These are phyloP conservation scores for Clarias pachynema DNA, from an alignment of 2,797 vertebrate genomes.

Conservation along the genomic window DNA sequence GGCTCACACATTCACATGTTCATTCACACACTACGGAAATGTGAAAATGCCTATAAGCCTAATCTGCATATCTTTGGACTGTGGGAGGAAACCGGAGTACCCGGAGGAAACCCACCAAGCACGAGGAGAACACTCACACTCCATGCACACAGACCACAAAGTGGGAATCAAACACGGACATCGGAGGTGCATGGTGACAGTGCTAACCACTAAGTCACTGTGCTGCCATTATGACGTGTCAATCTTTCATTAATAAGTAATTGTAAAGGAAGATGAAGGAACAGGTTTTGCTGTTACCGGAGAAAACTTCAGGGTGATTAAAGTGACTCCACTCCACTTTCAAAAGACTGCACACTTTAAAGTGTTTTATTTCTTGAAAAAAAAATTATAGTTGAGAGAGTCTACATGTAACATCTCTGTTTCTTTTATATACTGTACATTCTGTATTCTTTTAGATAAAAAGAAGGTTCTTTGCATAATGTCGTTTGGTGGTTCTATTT, in stretches of 20 bases:
- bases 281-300: not conserved
- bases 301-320: not conserved
- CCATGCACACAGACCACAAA: too few species aligned
- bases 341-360: not conserved
- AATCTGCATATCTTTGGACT: too few species aligned
- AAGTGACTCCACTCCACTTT: not conserved
- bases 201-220: too few species aligned
- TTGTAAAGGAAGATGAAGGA: not conserved
- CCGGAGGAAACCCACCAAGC: too few species aligned
- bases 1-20: too few species aligned
- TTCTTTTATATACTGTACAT: too few species aligned
- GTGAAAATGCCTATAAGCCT: too few species aligned
- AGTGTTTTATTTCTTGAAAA: not conserved
- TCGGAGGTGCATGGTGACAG: too few species aligned
- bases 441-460: not conserved
- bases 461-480: not conserved
- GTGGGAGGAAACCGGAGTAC: too few species aligned
- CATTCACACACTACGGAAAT: too few species aligned
- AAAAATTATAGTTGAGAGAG: not conserved
- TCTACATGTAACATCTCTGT: not conserved
- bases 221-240: not conserved
- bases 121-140: too few species aligned
- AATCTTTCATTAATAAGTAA: not conserved
- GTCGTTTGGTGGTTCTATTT: not conserved
- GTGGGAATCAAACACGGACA: too few species aligned